These are phyloP conservation scores for Otocyon megalotis DNA, from an alignment of 2,113 vertebrate species.

Conservation along the genomic window DNA sequence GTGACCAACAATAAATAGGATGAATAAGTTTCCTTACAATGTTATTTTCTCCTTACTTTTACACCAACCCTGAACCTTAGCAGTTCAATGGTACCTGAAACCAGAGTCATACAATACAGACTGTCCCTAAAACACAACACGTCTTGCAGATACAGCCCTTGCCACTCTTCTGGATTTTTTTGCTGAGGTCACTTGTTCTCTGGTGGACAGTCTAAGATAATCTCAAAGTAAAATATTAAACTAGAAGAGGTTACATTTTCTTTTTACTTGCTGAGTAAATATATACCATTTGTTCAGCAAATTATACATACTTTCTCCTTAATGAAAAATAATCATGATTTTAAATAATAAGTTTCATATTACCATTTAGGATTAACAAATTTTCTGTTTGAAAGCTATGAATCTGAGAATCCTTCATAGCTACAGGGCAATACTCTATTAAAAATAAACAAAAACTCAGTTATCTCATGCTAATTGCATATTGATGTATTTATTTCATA, in stretches of 20 bases:
- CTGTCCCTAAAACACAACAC: background rate
- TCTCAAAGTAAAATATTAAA: background rate
- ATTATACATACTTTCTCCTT: background rate
- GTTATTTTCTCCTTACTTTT: background rate
- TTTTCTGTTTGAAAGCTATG: background rate
- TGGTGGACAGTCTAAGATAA: background rate
- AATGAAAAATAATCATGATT: constrained; percentile 12
- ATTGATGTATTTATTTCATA: constrained; percentile 65
- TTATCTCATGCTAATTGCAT: background rate
- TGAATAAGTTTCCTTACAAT: background rate
- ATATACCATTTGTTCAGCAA: background rate
- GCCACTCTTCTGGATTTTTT: background rate
- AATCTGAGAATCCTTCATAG: background rate
- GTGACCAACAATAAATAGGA: background rate
- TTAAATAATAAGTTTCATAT: background rate
- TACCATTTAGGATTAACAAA: background rate
- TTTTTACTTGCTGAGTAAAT: background rate
- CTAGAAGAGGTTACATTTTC: background rate
- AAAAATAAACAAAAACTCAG: background rate
- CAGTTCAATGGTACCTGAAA: background rate
- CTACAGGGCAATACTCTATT: background rate
- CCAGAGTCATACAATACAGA: background rate
- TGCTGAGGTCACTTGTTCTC: background rate
- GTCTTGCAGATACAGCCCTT: background rate
- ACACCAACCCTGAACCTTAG: background rate